Base-by-base conservation (phyloP, 37 sponge, comb jelly and placozoan genomes). In the Crambe crambe region DNA sequence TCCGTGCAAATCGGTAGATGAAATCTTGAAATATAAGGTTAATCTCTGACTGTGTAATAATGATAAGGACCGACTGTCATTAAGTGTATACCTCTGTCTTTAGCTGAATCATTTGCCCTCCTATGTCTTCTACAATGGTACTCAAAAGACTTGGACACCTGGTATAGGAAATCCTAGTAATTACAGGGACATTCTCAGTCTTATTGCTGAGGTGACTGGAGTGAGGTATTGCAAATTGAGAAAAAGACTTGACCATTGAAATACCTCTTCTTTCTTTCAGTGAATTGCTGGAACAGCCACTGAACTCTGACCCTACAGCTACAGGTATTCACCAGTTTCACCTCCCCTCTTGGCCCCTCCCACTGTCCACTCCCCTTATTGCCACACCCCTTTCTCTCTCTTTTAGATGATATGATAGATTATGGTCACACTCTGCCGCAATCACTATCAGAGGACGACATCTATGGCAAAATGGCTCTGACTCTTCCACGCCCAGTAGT, bases 361-460 rank as follows among this genome's bases (percentile, higher is more conserved):
- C n/a, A n/a, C n/a, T n/a, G n/a, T n/a, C n/a, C n/a, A n/a, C n/a
- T n/a, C n/a, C n/a, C n/a, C n/a, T n/a, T n/a, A n/a, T n/a, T n/a
- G n/a, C n/a, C n/a, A n/a, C n/a, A n/a, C n/a, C n/a, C n/a, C n/a
- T n/a, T n/a, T n/a, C n/a, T n/a, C n/a, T n/a, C n/a, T n/a, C n/a
- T n/a, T n/a, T n/a, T n/a, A n/a, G n/a, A n/a, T n/a, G n/a, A n/a
- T n/a, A n/a, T n/a, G n/a, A n/a, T n/a, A n/a, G n/a, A n/a, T 36
- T 36, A 20, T 68, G 38, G 12, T 42, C 44, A 20, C 2, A 43
- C 8, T 35, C 17, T 70, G 43, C 43, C 44, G 2, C 43, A 43
- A 23, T 21, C 70, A 36, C 41, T 79, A 30, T 25, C 64, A 18
- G 82, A 81, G 42, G 75, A 76, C 22, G 82, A 80, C 58, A 44